Evolutionary conservation across 2,113 vertebrate genomes (phyloP).

Genomic region (Dasyurus viverrinus): DNA sequence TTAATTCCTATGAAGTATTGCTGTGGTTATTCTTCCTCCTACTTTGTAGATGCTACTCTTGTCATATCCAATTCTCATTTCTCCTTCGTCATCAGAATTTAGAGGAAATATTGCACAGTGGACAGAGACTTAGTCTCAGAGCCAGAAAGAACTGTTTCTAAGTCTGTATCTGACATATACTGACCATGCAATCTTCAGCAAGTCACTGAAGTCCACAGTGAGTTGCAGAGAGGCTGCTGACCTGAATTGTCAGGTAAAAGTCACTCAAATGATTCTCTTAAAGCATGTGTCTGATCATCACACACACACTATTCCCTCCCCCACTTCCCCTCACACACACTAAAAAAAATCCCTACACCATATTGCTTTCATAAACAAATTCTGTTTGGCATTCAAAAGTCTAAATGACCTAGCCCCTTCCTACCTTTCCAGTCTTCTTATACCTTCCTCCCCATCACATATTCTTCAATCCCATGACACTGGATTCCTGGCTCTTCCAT

Average conservation of each 20-base stretch:
- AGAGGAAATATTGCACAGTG: neutral
- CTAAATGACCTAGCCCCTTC: neutral
- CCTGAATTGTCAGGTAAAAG: neutral
- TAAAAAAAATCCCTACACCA: neutral
- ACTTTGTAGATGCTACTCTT: neutral
- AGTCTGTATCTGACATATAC: neutral
- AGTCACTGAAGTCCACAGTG: neutral
- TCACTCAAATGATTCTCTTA: neutral
- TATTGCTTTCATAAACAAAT: neutral
- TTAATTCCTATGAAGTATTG: neutral
- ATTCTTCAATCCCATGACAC: neutral
- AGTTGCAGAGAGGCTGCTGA: neutral
- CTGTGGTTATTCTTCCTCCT: neutral
- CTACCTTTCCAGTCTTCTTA: neutral
- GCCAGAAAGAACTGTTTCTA: neutral
- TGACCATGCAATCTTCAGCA: neutral
- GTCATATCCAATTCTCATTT: neutral
- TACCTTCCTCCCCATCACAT: neutral
- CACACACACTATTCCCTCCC: no score
- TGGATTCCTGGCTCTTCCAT: neutral
- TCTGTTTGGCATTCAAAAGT: neutral
- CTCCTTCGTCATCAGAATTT: neutral
- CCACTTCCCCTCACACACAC: no score
- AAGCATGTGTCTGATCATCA: neutral
- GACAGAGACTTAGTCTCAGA: neutral